Base-by-base conservation (phyloP, 2,888 invertebrate species). In the Amphipyra berbera region DNA sequence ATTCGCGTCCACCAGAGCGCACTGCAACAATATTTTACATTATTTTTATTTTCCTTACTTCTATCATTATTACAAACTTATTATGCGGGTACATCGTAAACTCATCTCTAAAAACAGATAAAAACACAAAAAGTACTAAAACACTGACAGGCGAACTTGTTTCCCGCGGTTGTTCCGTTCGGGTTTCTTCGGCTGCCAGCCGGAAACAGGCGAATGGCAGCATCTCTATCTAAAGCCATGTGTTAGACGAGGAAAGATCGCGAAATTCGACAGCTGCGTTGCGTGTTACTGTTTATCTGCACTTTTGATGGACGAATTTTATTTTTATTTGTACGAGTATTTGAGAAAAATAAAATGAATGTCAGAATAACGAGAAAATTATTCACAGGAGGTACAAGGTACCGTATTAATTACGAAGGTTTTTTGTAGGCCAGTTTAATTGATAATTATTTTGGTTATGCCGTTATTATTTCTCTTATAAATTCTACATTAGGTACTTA, bases 251-350 rank as follows among this genome's bases (percentile, higher is more conserved):
- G 35, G 66, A 52, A 21, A 1, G 47, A 49, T 50, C 46, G 42
- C 33, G 10, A 60, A 73, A 61, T 70, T 69, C 58, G 76, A 73
- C 83, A 79, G 81, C 78, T 82, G 83, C 77, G 57, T 45, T 53
- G 61, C 53, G 57, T 58, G 38, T 48, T 45, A 41, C 50, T 41
- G 60, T 58, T 64, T 66, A 63, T 56, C 60, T 55, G 65, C 71
- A 63, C 45, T 61, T 73, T 61, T 64, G 73, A 71, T 54, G 66
- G 44, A 59, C 21, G 50, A 52, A 10, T 52, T 61, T 67, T 60
- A 53, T 68, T 76, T 68, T 56, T 65, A 52, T 61, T 64, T 50
- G 27, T 3, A 13, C 0, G 30, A 15, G 49, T 47, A 54, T 38
- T 53, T 10, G 33, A 45, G 14, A 35, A 56, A 73, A 61, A 68